Evolutionary conservation across 2,113 vertebrate genomes (phyloP), one percentile per base, ranked within the genome.

Genomic region (Nymphicus hollandicus): DNA sequence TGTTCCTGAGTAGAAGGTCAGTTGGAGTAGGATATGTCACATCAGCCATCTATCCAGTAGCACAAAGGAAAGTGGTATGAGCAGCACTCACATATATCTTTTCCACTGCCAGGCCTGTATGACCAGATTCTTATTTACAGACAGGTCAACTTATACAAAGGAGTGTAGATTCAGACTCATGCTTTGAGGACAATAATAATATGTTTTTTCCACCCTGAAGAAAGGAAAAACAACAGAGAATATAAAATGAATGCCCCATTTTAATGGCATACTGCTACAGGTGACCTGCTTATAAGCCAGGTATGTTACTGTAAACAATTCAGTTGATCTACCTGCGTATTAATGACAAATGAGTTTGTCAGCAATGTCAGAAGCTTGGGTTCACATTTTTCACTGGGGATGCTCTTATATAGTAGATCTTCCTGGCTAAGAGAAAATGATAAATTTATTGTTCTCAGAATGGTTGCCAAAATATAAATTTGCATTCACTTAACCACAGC

Each of bases 391-490:
- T 69, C 25, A 5, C 14, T 83, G 27, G 17, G 28, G 39, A 35
- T 88, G 20, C 17, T 87, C 13, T 93, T 24, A 69, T 28, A 19
- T 3, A 55, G 23, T 44, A 65, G 23, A 33, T 66, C 47, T 87
- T 88, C 11, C 27, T 80, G 50, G 17, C 20, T 86, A 69, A 90
- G 46, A 87, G 43, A 88, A 91, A 91, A 79, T 15, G 23, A 61
- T 69, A 81, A 29, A 66, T 89, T 39, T 73, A 44, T 74, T 88
- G 23, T 83, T 94, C 56, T 76, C 53, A n/a, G 35, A 80, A 66
- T 47, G 7, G 5, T 49, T 94, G 77, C 82, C 82, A 92, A 95
- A 88, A 73, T 94, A 86, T 47, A 46, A 80, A 61, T 91, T 89
- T 95, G 11, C 22, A 65, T 71, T 92, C 41, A 47, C 22, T 91